A percentile compares a stretch with the other conserved stretches of the same genome.
phyloP scores from a whole-genome alignment of 2,888 invertebrate species.

The Pardosa pseudoannulata region DNA sequence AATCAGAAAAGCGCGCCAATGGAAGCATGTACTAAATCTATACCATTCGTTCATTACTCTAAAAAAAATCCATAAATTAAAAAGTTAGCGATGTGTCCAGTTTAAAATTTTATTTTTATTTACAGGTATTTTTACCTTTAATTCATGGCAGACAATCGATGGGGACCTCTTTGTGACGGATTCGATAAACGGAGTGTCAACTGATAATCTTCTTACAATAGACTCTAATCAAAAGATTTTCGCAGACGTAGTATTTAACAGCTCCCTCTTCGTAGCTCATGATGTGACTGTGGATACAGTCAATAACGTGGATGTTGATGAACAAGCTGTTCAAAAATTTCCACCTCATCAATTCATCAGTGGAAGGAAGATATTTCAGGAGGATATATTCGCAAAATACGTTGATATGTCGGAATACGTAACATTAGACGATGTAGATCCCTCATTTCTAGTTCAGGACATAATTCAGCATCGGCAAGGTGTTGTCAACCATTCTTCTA shows the following conservation, averaged over 20 bases:
- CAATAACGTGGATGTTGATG: constrained; percentile 31
- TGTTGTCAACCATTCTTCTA: constrained; percentile 14
- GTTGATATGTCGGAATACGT: constrained; percentile 45
- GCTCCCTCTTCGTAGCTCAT: neutral
- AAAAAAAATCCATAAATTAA: too few relatives aligned
- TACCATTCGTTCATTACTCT: too few relatives aligned
- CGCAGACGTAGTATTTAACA: neutral
- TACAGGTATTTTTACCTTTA: constrained; percentile 26
- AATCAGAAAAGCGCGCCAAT: too few relatives aligned
- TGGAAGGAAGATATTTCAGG: constrained; percentile 21
- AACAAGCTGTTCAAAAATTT: constrained; percentile 7
- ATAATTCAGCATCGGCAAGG: constrained; percentile 49
- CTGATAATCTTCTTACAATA: constrained; percentile 25
- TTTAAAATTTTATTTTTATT: too few relatives aligned
- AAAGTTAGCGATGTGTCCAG: too few relatives aligned
- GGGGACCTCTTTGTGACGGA: constrained; percentile 5
- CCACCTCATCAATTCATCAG: constrained; percentile 24
- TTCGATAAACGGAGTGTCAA: constrained; percentile 5
- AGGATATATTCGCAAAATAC: neutral
- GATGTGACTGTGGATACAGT: constrained; percentile 6
- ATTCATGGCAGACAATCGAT: neutral
- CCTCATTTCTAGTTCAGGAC: constrained; percentile 39
- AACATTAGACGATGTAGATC: constrained; percentile 44
- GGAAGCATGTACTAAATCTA: too few relatives aligned
- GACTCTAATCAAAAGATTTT: constrained; percentile 27